Evolutionary conservation across 2,888 invertebrate species (phyloP).

Genomic region (Macropis europaea): DNA sequence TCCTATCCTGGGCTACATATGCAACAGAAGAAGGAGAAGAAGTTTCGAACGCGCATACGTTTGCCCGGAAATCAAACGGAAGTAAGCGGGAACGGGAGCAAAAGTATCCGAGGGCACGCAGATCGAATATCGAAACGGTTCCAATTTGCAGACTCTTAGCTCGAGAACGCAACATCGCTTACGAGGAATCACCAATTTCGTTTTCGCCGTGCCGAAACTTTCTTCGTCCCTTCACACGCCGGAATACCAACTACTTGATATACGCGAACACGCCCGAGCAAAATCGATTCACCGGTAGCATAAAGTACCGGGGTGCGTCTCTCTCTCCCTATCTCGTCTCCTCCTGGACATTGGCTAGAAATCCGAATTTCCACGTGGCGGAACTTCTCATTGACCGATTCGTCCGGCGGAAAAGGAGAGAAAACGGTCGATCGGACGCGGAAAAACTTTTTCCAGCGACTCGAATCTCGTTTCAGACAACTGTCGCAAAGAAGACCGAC

Average conservation of each 20-base stretch:
- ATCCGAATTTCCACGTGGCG: constrained; percentile 24
- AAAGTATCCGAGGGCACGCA: constrained; percentile 37
- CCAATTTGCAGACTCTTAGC: constrained; percentile 46
- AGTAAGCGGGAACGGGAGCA: constrained; percentile 32
- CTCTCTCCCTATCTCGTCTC: constrained; percentile 15
- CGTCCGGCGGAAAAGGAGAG: neutral
- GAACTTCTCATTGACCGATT: constrained; percentile 27
- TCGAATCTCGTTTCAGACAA: too few relatives aligned
- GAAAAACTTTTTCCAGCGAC: too few relatives aligned
- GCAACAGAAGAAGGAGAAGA: too few relatives aligned
- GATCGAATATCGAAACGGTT: constrained; percentile 38
- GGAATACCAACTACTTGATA: constrained; percentile 55
- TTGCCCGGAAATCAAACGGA: constrained; percentile 31
- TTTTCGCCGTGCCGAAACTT: constrained; percentile 41
- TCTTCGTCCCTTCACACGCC: constrained; percentile 31
- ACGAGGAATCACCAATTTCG: constrained; percentile 54
- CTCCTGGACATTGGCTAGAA: neutral
- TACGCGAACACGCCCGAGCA: constrained; percentile 38
- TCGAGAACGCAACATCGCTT: constrained; percentile 46
- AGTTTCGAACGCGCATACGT: constrained; percentile 18
- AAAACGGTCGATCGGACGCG: too few relatives aligned
- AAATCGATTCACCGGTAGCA: constrained; percentile 45
- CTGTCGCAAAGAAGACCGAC: too few relatives aligned
- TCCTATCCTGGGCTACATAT: too few relatives aligned
- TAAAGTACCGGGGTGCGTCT: constrained; percentile 33